These are phyloP conservation scores for Drosophila baimaii DNA, from an alignment of 1,140 invertebrate species.

Conservation along the genomic window DNA sequence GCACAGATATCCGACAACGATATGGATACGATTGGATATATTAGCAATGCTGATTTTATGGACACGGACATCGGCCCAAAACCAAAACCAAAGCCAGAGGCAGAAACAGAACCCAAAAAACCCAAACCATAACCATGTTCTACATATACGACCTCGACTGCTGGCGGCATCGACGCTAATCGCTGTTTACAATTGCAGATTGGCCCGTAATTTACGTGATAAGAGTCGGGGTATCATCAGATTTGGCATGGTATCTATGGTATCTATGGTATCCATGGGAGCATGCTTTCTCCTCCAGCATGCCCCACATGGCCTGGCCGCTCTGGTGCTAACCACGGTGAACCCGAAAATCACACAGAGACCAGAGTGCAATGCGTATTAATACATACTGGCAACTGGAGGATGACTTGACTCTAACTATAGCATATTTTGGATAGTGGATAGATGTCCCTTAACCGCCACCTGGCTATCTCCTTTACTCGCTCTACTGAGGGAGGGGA, in stretches of 20 bases:
- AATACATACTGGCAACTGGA: too few relatives aligned
- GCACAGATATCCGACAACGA: slow-evolving; percentile 11
- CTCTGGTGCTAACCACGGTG: not conserved
- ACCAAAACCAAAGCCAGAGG: not conserved
- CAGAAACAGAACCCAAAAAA: slow-evolving; percentile 6
- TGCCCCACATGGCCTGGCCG: not conserved
- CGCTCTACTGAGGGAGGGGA: too few relatives aligned
- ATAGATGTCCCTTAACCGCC: too few relatives aligned
- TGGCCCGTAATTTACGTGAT: slow-evolving; percentile 46
- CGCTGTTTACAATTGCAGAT: slow-evolving; percentile 65
- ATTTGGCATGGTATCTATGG: slow-evolving; percentile 2
- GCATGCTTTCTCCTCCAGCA: not conserved
- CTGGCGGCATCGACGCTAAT: slow-evolving; percentile 38
- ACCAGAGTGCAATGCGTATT: not conserved
- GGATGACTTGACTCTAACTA: not conserved
- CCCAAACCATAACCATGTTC: slow-evolving; percentile 53
- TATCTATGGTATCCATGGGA: not conserved
- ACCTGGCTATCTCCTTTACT: too few relatives aligned
- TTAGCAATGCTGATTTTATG: slow-evolving; percentile 56
- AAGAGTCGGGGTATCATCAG: slow-evolving; percentile 25
- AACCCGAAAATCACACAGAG: not conserved
- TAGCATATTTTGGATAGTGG: not conserved
- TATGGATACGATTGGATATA: slow-evolving; percentile 20
- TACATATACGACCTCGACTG: slow-evolving; percentile 40
- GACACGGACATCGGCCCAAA: not conserved